Evolutionary conservation across 1,140 invertebrate genomes (phyloP).

Genomic region (Pseudoatta argentina): DNA sequence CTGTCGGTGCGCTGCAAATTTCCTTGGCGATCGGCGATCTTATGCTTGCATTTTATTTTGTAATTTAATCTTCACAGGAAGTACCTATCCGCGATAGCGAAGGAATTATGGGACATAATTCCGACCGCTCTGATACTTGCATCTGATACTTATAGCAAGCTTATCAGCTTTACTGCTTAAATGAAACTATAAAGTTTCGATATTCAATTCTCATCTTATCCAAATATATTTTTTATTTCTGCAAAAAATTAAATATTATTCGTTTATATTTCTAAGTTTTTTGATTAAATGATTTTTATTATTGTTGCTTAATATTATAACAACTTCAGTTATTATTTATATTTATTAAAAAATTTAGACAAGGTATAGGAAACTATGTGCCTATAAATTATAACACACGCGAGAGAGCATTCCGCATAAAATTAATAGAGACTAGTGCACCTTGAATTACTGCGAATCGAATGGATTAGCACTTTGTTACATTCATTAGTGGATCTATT

Average conservation of each 20-base stretch:
- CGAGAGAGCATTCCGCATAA: not conserved
- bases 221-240: not conserved
- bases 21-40: constrained; percentile 21
- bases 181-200: not conserved
- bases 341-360: not conserved
- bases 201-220: not conserved
- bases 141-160: not conserved
- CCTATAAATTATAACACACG: not conserved
- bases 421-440: constrained; percentile 12
- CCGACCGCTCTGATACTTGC: constrained; percentile 16
- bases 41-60: constrained; percentile 25
- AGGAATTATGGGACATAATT: constrained; percentile 24
- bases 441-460: constrained; percentile 35
- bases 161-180: constrained; percentile 16
- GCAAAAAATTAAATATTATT: not conserved
- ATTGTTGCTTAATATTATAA: not conserved
- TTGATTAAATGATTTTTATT: not conserved
- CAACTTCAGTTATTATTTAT: not conserved
- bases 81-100: not conserved
- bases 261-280: not conserved
- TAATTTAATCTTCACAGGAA: constrained; percentile 27
- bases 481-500: constrained; percentile 51
- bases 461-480: constrained; percentile 54
- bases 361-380: not conserved
- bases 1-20: constrained; percentile 17